phyloP scores from a whole-genome alignment of 2,113 vertebrate genomes.

The Lagopus leucura region DNA sequence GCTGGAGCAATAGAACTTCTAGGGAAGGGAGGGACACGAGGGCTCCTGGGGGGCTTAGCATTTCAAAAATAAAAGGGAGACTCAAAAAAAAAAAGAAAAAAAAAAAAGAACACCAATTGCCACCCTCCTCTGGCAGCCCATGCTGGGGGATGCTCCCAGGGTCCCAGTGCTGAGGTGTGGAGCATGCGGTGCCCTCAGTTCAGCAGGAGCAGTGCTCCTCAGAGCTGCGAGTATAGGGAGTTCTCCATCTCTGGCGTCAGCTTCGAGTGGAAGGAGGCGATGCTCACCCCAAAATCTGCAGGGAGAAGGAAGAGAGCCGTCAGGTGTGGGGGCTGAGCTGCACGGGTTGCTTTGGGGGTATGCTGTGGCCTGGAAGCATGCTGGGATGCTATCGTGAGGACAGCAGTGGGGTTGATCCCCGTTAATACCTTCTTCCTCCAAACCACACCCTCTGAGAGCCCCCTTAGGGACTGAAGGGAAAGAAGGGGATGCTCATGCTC shows the following conservation, averaged over 20 bases:
- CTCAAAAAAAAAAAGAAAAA: background rate
- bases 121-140: accelerated
- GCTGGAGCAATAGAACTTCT: background rate
- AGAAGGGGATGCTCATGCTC: background rate
- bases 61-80: background rate
- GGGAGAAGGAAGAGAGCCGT: background rate
- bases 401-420: background rate
- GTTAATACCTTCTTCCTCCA: background rate
- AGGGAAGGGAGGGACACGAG: accelerated
- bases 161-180: accelerated
- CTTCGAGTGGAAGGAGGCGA: constrained; percentile 67
- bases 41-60: background rate
- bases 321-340: accelerated
- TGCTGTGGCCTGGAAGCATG: accelerated
- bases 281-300: constrained; percentile 66
- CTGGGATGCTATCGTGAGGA: background rate
- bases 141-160: background rate
- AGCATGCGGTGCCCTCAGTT: background rate
- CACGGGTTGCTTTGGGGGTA: accelerated
- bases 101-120: background rate
- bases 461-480: background rate
- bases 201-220: background rate
- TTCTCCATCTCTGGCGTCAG: constrained; percentile 70
- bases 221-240: constrained; percentile 73
- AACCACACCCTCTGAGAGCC: background rate